A percentile compares a stretch with the other conserved stretches of the same genome.
phyloP scores from a whole-genome alignment of 2,113 vertebrate species.

The Saccopteryx leptura region DNA sequence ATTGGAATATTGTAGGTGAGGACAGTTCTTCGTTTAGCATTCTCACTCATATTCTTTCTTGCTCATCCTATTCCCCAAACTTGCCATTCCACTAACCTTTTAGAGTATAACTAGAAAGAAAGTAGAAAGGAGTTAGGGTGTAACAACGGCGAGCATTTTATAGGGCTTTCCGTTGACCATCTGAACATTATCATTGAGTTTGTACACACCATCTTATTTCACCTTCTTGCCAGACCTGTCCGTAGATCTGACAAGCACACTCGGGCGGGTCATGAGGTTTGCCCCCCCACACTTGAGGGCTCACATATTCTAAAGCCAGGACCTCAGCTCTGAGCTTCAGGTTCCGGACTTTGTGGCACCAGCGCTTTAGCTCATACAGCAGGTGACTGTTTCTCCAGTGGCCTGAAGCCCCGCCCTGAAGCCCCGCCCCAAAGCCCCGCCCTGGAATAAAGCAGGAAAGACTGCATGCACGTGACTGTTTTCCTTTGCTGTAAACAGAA shows the following conservation, averaged over 20 bases:
- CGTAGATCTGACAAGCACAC: neutral
- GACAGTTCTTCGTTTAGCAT: neutral
- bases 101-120: neutral
- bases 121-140: neutral
- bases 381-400: neutral
- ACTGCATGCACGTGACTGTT: neutral
- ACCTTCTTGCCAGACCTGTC: neutral
- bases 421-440: neutral
- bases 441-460: neutral
- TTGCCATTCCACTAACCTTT: neutral
- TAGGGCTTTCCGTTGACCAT: neutral
- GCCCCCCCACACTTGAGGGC: neutral
- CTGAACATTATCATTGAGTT: neutral
- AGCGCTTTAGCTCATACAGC: neutral
- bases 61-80: neutral
- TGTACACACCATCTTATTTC: neutral
- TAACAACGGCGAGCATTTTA: neutral
- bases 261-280: neutral
- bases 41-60: neutral
- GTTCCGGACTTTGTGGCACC: neutral
- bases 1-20: neutral
- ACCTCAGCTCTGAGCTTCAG: neutral
- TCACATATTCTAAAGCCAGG: neutral
- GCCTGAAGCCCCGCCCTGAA: neutral
- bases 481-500: neutral